Conservation (phyloP, 2,888 invertebrate species). For the Stratiomys singularior region DNA sequence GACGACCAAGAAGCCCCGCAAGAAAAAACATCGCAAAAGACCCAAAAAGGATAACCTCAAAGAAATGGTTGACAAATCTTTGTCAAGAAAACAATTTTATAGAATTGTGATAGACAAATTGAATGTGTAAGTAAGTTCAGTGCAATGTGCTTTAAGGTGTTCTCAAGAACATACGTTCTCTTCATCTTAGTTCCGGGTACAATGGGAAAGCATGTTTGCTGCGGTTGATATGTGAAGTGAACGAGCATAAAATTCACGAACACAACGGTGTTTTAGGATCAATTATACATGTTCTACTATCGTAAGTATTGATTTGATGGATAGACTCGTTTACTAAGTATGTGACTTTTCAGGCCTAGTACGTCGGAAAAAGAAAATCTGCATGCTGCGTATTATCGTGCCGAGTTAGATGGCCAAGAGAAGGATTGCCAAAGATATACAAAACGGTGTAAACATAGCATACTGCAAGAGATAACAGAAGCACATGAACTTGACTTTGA, state of each 20-base stretch:
- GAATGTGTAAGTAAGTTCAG: slow-evolving; percentile 64
- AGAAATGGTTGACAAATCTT: slow-evolving; percentile 60
- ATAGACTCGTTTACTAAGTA: neutral
- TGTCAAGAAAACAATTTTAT: slow-evolving; percentile 68
- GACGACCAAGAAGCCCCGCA: slow-evolving; percentile 54
- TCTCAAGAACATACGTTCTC: too few relatives aligned
- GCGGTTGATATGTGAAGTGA: slow-evolving; percentile 75
- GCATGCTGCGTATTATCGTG: slow-evolving; percentile 69
- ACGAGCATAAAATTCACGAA: slow-evolving; percentile 61
- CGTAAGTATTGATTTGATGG: slow-evolving; percentile 67
- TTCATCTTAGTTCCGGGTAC: slow-evolving; percentile 67
- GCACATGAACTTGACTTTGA: too few relatives aligned
- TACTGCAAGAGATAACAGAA: slow-evolving; percentile 70
- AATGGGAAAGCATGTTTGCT: slow-evolving; percentile 72
- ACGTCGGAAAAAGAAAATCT: slow-evolving; percentile 69
- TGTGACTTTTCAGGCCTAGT: slow-evolving; percentile 68
- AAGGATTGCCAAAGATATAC: slow-evolving; percentile 68
- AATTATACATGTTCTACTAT: slow-evolving; percentile 73
- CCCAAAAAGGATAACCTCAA: slow-evolving; percentile 59
- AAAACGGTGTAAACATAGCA: slow-evolving; percentile 68
- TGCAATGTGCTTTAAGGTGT: too few relatives aligned
- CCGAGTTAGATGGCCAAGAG: slow-evolving; percentile 69
- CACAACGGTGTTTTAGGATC: slow-evolving; percentile 75
- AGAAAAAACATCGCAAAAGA: slow-evolving; percentile 42
- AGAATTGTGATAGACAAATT: slow-evolving; percentile 69